Evolutionary conservation across 2,113 vertebrate species (phyloP), one percentile per base, ranked within the genome.

Genomic region (Pseudopodoces humilis): DNA sequence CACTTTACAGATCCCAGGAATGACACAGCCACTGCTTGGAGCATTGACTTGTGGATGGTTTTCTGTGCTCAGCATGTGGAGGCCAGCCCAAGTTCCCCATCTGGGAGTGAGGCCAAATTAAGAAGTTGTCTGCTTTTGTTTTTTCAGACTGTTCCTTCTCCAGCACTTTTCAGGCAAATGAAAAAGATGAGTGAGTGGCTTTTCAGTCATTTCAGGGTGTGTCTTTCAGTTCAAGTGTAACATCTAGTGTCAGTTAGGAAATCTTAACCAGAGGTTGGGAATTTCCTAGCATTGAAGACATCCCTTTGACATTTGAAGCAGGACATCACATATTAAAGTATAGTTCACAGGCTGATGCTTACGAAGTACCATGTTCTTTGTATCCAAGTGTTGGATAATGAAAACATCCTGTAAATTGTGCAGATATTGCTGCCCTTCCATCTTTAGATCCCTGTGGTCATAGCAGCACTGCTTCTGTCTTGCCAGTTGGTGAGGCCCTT

Each of bases 221-320:
- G 27, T 75, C 35, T 88, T 93, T 89, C 59, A 43, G 58, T 89
- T 55, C 18, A 70, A 78, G 50, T 58, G 15, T 60, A 75, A n/a
- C 7, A 5, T 35, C 7, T 77, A 67, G 15, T 58, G 63, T 70
- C 10, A 62, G 0, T 55, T 47, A 5, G 10, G 23, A 94, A 69
- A 25, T 31, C 41, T 88, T 79, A 55, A 50, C 44, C 24, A 47
- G 41, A 41, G 47, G 47, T 10, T 94, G 79, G 93, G 76, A 93
- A 68, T 92, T 96, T 75, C 90, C 92, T 93, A 67, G 60, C 41
- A 55, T 55, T 86, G 85, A 76, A 95, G 64, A 94, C 71, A 68
- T 35, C 18, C 37, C 52, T 91, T 53, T 94, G 76, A 86, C 72
- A 81, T 93, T 75, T 94, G 31, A 71, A 64, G 41, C 25, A 67